Evolutionary conservation across 2,797 vertebrate genomes (phyloP), one percentile per base, ranked within the genome.

Genomic region (Poecile montanus): DNA sequence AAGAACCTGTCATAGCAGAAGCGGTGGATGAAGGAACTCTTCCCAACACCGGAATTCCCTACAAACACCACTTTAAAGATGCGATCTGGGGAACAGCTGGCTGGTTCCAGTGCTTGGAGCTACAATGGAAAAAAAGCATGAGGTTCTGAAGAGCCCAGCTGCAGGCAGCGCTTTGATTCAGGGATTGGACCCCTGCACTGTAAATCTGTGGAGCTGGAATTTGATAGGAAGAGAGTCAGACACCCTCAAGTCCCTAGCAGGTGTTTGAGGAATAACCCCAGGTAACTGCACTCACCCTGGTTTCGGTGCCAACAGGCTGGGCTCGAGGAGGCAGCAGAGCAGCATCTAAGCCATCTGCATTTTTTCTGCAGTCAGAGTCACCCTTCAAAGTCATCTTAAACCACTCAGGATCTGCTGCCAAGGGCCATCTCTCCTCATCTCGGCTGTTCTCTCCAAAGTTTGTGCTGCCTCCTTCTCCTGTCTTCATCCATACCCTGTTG

Each of bases 21-120:
- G 76, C 97, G 97, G 58, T 98, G 98, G 95, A 99, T 99, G 96
- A 99, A 98, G 65, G 98, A 98, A 85, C 97, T 99, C 95, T 99
- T 99, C 92, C 98, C 98, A 61, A 99, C 98, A 3, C 98, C 98
- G 0, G 98, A 98, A 94, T 98, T 98, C 63, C 98, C 98, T 79
- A 99, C 96, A 97, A 99, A 98, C 26, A 99, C 98, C 96, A 98
- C 98, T 93, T 99, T 99, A 96, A 99, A 99, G 87, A 98, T 93
- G 91, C 84, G 96, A 47, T 98, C 96, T 36, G 95, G 96, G 67
- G 83, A 95, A n/a, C 25, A 93, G 57, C 38, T 63, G 60, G 29
- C 44, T 68, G 86, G 25, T 71, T 94, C 96, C 71, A 78, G 30
- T 58, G 58, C 67, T 84, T 94, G 94, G 45, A 96, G 79, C 87